These are phyloP conservation scores for Meteorus cinctellus DNA, from an alignment of 2,888 invertebrate species.

Conservation along the genomic window DNA sequence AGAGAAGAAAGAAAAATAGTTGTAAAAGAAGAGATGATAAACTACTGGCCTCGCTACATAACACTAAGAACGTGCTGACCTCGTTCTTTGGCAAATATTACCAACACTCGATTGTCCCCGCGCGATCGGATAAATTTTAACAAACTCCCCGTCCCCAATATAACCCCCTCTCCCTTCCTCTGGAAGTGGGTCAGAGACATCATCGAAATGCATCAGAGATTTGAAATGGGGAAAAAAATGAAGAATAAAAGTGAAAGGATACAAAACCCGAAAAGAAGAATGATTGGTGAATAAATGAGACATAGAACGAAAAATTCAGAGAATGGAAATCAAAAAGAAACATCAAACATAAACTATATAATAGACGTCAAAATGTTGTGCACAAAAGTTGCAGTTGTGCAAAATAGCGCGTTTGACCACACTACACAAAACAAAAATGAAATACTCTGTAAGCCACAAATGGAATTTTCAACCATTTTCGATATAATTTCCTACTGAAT, in stretches of 20 bases:
- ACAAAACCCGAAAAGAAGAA: not conserved
- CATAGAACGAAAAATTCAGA: not conserved
- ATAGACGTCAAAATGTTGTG: conserved; percentile 3
- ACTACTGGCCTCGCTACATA: conserved; percentile 47
- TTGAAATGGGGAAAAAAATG: not conserved
- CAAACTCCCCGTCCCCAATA: conserved; percentile 46
- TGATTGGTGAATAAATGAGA: not conserved
- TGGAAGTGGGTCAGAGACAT: conserved; percentile 38
- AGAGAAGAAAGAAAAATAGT: not conserved
- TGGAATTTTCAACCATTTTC: not conserved
- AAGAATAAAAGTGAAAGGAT: not conserved
- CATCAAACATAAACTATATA: conserved; percentile 19
- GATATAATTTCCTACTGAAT: no score
- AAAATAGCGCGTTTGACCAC: not conserved
- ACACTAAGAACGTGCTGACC: conserved; percentile 59
- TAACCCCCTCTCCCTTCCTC: not conserved
- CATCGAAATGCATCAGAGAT: conserved; percentile 13
- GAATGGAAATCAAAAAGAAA: not conserved
- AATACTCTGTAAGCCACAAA: not conserved
- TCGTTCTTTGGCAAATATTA: conserved; percentile 58
- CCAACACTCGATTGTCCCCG: conserved; percentile 43
- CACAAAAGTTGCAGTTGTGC: conserved; percentile 15
- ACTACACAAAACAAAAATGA: not conserved
- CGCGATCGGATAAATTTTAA: conserved; percentile 48
- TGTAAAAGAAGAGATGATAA: not conserved